Evolutionary conservation across 2,797 vertebrate species (phyloP), one percentile per base, ranked within the genome.

Genomic region (Sebastes kiyomatsui): DNA sequence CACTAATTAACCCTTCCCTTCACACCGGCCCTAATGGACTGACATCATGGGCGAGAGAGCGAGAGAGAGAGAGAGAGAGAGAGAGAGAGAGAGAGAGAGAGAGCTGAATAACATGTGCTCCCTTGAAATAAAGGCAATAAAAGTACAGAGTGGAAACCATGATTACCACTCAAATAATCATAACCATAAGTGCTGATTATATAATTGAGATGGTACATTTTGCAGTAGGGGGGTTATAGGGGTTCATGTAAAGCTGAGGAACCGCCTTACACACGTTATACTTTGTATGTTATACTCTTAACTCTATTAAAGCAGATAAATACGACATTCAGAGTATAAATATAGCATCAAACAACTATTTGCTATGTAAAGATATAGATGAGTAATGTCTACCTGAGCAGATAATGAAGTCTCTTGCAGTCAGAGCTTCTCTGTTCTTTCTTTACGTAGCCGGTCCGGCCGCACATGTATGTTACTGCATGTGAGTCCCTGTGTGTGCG

Each of bases 1-100:
- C 67, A 80, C 67, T 91, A 92, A 93, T 94, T 91, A 94, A 86
- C 86, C 82, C 75, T 67, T 74, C 65, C 75, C 88, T 86, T 86
- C 85, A 83, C 76, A 82, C 74, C 70, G 46, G 75, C 18, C 59
- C 32, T 90, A 89, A 91, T 90, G 86, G 77, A 87, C 74, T 82
- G 86, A 77, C 55, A 68, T 77, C 32, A 79, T 33, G 27, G 56
- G 18, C 0, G 32, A 65, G 68, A 46, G 2, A 58, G 3, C 35
- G 11, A 46, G 2, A 22, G 2, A 28, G 60, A 61, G 16, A 56
- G 60, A 55, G 3, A 35, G 2, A 25, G 5, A 8, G 18, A 32
- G 8, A 27, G 27, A 18, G 5, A 20, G 65, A 59, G 3, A 54
- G 2, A n/a, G 2, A 27, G 60, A 61, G 8, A 49, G 60, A 56